Conservation (phyloP, 2,113 vertebrate species). For the Pseudorhombus dupliciocellatus region DNA sequence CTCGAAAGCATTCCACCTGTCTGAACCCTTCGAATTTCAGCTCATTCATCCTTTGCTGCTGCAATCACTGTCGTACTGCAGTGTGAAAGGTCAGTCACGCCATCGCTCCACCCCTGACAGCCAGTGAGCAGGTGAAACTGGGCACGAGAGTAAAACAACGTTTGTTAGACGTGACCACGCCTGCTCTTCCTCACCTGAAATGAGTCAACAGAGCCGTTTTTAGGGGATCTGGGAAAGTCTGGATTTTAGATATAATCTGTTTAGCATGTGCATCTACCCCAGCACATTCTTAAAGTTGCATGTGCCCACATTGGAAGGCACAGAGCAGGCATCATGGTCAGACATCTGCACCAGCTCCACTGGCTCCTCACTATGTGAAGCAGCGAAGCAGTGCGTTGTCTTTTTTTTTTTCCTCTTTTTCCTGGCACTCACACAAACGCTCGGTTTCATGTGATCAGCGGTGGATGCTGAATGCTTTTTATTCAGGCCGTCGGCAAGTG, state of each 20-base stretch:
- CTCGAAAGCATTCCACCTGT: slow-evolving; percentile 34
- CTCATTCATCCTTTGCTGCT: slow-evolving; percentile 7
- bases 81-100: slow-evolving; percentile 33
- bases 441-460: not conserved
- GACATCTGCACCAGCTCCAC: not conserved
- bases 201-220: not conserved
- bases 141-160: not conserved
- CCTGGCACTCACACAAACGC: not conserved
- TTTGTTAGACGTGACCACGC: not conserved
- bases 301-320: not conserved
- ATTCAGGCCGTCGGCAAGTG: not conserved
- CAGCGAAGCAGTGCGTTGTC: not conserved
- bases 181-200: not conserved
- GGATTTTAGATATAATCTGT: not conserved
- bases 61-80: slow-evolving; percentile 31
- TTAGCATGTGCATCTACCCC: not conserved
- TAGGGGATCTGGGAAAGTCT: no score
- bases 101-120: not conserved
- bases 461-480: not conserved
- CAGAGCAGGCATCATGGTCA: not conserved
- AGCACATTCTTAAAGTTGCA: not conserved
- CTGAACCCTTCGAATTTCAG: slow-evolving; percentile 3
- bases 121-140: slow-evolving; percentile 7
- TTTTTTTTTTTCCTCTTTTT: not conserved
- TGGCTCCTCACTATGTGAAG: no score